Percentiles rank a stretch among this genome's conserved stretches.
These are phyloP conservation scores for Keiferia lycopersicella DNA, from an alignment of 2,888 invertebrate species.

Conservation along the genomic window DNA sequence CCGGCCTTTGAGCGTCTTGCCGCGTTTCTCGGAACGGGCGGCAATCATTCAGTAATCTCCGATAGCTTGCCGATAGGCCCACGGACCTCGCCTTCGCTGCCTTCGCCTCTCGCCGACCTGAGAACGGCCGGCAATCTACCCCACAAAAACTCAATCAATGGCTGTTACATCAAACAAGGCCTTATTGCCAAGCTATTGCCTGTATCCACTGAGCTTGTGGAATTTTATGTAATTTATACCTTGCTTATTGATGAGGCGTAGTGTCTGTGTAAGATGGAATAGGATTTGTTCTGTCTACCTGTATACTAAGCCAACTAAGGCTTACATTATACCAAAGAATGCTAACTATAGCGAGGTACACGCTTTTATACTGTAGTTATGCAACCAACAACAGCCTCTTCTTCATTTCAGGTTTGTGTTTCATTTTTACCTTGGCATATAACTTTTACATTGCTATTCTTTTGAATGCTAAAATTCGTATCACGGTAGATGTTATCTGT, in stretches of 20 bases:
- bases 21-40: constrained; percentile 68
- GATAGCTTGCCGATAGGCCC: constrained; percentile 50
- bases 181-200: constrained; percentile 2
- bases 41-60: constrained; percentile 69
- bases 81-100: constrained; percentile 31
- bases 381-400: too few species aligned
- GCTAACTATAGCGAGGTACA: too few species aligned
- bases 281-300: background rate
- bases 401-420: background rate
- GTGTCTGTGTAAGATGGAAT: constrained; percentile 1
- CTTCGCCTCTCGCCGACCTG: constrained; percentile 27
- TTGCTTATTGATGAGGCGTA: constrained; percentile 1
- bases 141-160: constrained; percentile 33
- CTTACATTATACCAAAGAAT: too few species aligned
- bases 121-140: constrained; percentile 22
- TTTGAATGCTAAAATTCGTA: constrained; percentile 2
- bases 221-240: constrained; percentile 19
- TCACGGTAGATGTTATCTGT: constrained; percentile 25
- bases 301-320: too few species aligned
- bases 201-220: constrained; percentile 10
- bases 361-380: too few species aligned
- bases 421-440: background rate
- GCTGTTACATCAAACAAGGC: constrained; percentile 29
- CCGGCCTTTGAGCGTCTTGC: constrained; percentile 66
- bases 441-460: background rate